These are phyloP conservation scores for Xylocopa sonorina DNA, from an alignment of 1,140 invertebrate species.

Conservation along the genomic window DNA sequence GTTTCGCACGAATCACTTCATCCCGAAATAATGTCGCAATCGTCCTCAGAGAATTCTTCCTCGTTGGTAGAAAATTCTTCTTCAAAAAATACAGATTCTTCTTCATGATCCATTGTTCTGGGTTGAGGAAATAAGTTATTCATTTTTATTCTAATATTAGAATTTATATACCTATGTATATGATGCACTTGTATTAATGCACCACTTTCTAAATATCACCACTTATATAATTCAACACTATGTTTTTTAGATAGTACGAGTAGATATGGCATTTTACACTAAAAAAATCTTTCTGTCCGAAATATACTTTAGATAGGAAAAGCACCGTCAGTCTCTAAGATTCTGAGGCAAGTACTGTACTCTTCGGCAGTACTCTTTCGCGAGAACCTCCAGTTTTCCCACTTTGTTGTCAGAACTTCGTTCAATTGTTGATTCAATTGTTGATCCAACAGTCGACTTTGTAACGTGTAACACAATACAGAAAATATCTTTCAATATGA, in stretches of 20 bases:
- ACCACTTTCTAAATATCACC: conserved; percentile 12
- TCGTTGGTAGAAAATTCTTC: conserved; percentile 16
- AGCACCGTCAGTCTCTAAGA: no score
- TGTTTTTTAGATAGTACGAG: background rate
- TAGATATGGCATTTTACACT: background rate
- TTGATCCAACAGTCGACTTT: no score
- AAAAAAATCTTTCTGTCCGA: no score
- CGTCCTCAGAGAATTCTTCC: background rate
- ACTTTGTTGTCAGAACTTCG: no score
- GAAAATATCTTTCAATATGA: no score
- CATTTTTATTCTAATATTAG: conserved; percentile 12
- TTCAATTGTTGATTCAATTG: no score
- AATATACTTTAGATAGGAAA: no score
- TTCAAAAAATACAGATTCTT: conserved; percentile 13
- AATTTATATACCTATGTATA: conserved; percentile 10
- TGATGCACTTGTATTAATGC: background rate
- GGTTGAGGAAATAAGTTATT: conserved; percentile 16
- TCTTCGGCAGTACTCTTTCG: no score
- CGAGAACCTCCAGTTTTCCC: no score
- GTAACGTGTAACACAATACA: no score
- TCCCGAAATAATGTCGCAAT: conserved; percentile 2
- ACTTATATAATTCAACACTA: conserved; percentile 17
- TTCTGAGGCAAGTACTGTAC: no score
- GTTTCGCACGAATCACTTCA: conserved; percentile 10
- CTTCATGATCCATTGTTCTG: conserved; percentile 17